A percentile compares a stretch with the other conserved stretches of the same genome.
phyloP scores from a whole-genome alignment of 2,113 vertebrate genomes.

The Hippocampus mohnikei region DNA sequence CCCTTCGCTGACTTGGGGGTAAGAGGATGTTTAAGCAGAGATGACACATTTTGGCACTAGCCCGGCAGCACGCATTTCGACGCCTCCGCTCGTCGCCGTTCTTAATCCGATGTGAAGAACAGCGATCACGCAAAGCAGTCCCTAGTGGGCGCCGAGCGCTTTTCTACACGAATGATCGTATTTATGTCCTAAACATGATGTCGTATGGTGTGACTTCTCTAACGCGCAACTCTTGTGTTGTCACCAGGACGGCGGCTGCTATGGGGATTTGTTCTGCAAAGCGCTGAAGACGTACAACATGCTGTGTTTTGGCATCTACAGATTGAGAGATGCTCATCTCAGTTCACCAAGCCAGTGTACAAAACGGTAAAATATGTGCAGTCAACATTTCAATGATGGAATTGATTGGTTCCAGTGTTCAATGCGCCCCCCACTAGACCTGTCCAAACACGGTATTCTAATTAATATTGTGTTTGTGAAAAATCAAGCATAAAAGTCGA shows the following conservation, averaged over 20 bases:
- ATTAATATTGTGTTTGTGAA: too few relatives aligned
- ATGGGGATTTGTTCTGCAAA: constrained; percentile 98
- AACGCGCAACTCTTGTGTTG: constrained; percentile 22
- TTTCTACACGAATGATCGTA: constrained; percentile 11
- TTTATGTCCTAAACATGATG: not conserved
- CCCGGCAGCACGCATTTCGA: constrained; percentile 56
- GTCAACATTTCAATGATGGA: not conserved
- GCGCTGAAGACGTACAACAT: constrained; percentile 99
- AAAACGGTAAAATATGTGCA: constrained; percentile 80
- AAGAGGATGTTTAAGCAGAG: constrained; percentile 67
- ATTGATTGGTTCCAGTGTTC: too few relatives aligned
- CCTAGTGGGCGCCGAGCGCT: constrained; percentile 33
- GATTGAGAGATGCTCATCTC: constrained; percentile 93
- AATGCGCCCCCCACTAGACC: too few relatives aligned
- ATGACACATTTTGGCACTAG: constrained; percentile 64
- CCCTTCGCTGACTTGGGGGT: constrained; percentile 98
- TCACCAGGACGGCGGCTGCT: constrained; percentile 94
- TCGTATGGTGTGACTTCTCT: constrained; percentile 6
- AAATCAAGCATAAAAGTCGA: too few relatives aligned
- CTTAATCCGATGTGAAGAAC: constrained; percentile 64
- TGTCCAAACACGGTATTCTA: too few relatives aligned
- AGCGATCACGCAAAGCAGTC: constrained; percentile 45
- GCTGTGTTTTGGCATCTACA: constrained; percentile 99
- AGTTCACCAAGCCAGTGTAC: constrained; percentile 84
- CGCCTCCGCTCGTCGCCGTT: constrained; percentile 31